Evolutionary conservation across 2,797 vertebrate species (phyloP), one percentile per base, ranked within the genome.

Genomic region (Centropyge bicolor): DNA sequence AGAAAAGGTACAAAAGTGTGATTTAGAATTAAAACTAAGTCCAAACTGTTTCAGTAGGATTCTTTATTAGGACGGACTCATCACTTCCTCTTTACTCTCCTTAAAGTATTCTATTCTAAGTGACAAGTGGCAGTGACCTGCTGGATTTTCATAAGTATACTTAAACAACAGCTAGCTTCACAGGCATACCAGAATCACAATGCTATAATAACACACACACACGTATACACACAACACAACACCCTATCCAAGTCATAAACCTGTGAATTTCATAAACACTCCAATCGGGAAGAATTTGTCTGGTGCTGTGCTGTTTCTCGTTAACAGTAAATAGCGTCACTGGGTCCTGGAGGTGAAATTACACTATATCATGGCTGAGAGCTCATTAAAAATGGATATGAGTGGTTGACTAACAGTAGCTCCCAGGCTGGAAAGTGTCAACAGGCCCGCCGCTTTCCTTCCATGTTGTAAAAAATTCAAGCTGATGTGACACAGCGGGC

Each of bases 321-420:
- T 97, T 97, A 97, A 95, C 96, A 96, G 90, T 91, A 93, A 94
- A 93, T 88, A 89, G 93, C 85, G 79, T 90, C 76, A 79, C 85
- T 74, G 76, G 86, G 90, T 91, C 88, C 94, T 95, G 84, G 86
- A 93, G 92, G 93, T 93, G 95, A 94, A 93, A 96, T 96, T 95
- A 92, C 85, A 91, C 89, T 94, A 95, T 91, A 96, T 96, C 95
- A 94, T 91, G 94, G 95, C 86, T 92, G 90, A 91, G 77, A 90
- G 92, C 90, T 93, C 93, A 95, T 93, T 91, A 93, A 93, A 92
- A 93, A 94, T 94, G 91, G 86, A 94, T 93, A 93, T 91, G 90
- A 93, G 87, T 83, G 84, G 86, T 89, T 90, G 89, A 92, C 86
- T 91, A 91, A 92, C 89, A 90, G 92, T 90, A 86, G 90, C 84